Conservation (phyloP, 1,140 invertebrate genomes). For the Eriocheir sinensis region DNA sequence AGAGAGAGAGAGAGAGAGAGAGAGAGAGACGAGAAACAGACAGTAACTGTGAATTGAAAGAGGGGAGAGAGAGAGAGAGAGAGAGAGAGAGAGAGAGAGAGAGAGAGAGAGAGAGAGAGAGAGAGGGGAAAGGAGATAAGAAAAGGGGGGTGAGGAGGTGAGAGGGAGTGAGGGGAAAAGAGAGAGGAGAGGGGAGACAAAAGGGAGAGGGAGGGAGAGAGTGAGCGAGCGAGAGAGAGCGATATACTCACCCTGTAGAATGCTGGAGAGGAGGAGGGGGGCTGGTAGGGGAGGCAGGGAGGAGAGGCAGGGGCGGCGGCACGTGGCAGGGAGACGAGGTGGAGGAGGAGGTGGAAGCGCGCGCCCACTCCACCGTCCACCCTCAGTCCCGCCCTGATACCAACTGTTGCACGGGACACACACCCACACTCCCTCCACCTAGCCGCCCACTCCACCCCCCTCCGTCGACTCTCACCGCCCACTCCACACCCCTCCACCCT, state of each 20-base stretch:
- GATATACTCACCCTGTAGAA: too few relatives aligned
- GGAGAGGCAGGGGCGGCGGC: too few relatives aligned
- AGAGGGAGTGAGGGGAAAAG: too few relatives aligned
- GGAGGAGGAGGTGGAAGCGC: too few relatives aligned
- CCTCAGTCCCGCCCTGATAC: not conserved
- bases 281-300: too few relatives aligned
- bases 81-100: not conserved
- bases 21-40: not conserved
- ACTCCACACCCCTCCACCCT: not conserved
- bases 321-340: too few relatives aligned
- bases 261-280: too few relatives aligned
- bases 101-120: slow-evolving; percentile 20
- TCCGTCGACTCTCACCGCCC: not conserved
- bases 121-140: not conserved
- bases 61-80: not conserved
- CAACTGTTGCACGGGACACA: not conserved
- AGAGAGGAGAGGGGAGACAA: too few relatives aligned
- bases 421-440: not conserved
- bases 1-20: slow-evolving; percentile 41
- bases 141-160: too few relatives aligned
- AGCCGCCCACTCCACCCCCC: not conserved
- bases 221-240: too few relatives aligned
- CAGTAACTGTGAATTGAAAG: not conserved
- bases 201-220: too few relatives aligned
- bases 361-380: too few relatives aligned